Base-by-base conservation (phyloP, 2,797 vertebrate species). In the Parotocinclus haroldoi region DNA sequence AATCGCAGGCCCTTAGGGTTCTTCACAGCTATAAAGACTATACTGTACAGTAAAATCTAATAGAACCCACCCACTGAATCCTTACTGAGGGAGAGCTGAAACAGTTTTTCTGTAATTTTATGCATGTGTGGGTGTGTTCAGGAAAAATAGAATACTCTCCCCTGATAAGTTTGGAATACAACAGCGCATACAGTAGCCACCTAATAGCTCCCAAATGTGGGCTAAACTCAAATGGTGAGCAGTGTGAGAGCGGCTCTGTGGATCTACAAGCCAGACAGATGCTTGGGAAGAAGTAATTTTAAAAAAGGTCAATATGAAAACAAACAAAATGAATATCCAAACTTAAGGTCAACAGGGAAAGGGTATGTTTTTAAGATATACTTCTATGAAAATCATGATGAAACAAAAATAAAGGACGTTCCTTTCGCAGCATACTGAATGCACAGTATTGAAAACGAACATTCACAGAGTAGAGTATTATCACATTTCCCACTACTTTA, bases 161-260 rank as follows among this genome's bases (percentile, higher is more conserved):
- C 27, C 5, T 27, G 27, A 27, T 27, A 27, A 27, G 27, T 27
- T 27, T 27, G 27, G 27, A 27, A 27, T 27, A 52, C 38, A 17
- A 58, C 1, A 18, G 77, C 78, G 83, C 82, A 79, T 90, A 90
- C 89, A 88, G 89, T 89, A 89, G 89, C 88, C 78, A 62, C 74
- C 82, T 90, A 90, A 91, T 89, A 74, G 80, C 74, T 89, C 81
- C 88, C 87, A 90, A 87, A 90, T 90, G 88, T 88, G 80, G 66
- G 83, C 76, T 9, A 59, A 81, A 82, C 80, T 83, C 66, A 71
- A 75, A 69, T 76, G 77, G 69, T 46, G 66, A 63, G 71, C 27
- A 66, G 70, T 72, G 58, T 76, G 52, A 62, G 48, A 16, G 45
- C 40, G 37, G 8, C 39, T 2, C 52, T 42, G 46, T 46, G 40